Base-by-base conservation (phyloP, 2,888 invertebrate genomes). In the Drosophila subquinaria region DNA sequence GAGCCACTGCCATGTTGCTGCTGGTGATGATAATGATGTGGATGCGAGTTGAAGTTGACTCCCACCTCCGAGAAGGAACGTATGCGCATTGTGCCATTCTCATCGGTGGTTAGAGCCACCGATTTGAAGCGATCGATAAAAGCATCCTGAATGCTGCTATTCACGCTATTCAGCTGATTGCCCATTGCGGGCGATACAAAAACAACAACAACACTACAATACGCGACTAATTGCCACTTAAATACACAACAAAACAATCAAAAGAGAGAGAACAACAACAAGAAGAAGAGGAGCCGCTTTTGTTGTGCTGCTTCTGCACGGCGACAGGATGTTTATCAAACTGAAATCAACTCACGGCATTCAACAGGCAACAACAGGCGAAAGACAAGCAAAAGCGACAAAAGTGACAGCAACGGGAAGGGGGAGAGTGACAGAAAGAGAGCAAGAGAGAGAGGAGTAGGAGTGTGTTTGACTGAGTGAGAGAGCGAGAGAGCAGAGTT, bases 61-160 rank as follows among this genome's bases (percentile, higher is more conserved):
- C 90, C 91, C 35, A 90, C 90, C 69, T 91, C 91, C 10, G 91
- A 91, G 56, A 91, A 91, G 4, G 91, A 91, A 68, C 91, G 91
- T 59, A 91, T 90, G 35, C 91, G 91, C 86, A 91, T 79, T 5
- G 82, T 76, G 4, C 91, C 91, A 69, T 87, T 82, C 64, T 85
- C 89, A 50, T 91, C 91, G 4, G 90, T 90, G 27, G 91, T 90
- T n/a, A 91, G 56, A 4, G 91, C 85, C 45, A 91, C 88, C 30
- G 91, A 90, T 59, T 88, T 90, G 55, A 91, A 90, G 50, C 90
- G 90, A 79, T 91, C 91, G 66, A 91, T 86, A 70, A 91, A 86
- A 62, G 91, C 90, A 63, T 88, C 90, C 76, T 91, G 91, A 55
- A 91, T 75, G 75, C 89, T 82, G 75, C 89, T 82, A 69, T 76